Evolutionary conservation across 2,888 invertebrate species (phyloP).

Genomic region (Troides aeacus): DNA sequence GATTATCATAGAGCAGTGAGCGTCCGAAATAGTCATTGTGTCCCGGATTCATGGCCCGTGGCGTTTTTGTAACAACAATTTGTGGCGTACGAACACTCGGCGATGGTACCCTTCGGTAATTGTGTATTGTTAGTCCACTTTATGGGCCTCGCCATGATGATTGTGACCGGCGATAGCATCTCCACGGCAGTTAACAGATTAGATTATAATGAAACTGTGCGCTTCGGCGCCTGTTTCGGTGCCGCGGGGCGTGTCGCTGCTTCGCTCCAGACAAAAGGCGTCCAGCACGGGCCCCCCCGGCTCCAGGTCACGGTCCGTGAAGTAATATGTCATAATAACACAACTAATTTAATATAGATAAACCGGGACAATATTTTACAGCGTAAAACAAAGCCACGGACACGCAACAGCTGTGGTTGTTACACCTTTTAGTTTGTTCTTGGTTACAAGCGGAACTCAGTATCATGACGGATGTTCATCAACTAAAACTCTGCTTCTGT

Average conservation of each 20-base stretch:
- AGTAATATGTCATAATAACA: slow-evolving; percentile 19
- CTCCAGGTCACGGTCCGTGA: slow-evolving; percentile 14
- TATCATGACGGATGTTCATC: no score
- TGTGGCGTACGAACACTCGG: slow-evolving; percentile 32
- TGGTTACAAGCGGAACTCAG: no score
- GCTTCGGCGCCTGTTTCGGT: slow-evolving; percentile 12
- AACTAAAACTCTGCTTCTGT: no score
- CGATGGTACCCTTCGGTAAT: slow-evolving; percentile 39
- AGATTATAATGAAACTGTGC: slow-evolving; percentile 25
- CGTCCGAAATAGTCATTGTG: slow-evolving; percentile 37
- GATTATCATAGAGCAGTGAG: slow-evolving; percentile 16
- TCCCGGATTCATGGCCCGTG: slow-evolving; percentile 43
- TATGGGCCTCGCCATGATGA: slow-evolving; percentile 19
- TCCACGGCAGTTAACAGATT: slow-evolving; percentile 26
- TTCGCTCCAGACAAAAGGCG: slow-evolving; percentile 21
- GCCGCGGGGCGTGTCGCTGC: slow-evolving; percentile 19
- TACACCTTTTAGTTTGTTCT: no score
- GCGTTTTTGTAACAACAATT: slow-evolving; percentile 31
- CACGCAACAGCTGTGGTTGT: no score
- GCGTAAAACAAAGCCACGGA: no score
- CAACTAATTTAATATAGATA: neutral
- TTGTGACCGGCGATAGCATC: slow-evolving; percentile 22
- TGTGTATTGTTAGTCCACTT: slow-evolving; percentile 38
- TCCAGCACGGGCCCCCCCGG: neutral
- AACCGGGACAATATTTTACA: no score